A percentile compares a stretch with the other conserved stretches of the same genome.
These are phyloP conservation scores for Dicrurus megarhynchus DNA, from an alignment of 2,113 vertebrate species.

Conservation along the genomic window DNA sequence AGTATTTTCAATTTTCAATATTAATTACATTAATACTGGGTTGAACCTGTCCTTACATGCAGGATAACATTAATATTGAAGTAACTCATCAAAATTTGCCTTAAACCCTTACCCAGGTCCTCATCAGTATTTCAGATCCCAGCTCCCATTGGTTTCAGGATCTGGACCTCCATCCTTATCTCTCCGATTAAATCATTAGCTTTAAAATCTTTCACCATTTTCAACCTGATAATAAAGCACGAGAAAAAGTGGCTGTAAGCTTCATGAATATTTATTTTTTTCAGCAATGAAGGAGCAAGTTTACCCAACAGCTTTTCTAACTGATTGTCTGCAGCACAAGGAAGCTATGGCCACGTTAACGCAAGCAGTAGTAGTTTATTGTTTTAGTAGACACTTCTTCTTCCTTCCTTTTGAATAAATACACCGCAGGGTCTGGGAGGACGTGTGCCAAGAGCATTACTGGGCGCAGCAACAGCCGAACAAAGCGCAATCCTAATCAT, in stretches of 20 bases:
- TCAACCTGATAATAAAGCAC: not conserved
- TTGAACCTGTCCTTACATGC: not conserved
- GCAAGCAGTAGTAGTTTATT: conserved; percentile 50
- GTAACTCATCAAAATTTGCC: not conserved
- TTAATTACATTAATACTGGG: not conserved
- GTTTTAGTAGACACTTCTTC: conserved; percentile 65
- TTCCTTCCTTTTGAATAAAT: conserved; percentile 62
- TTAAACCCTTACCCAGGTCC: not conserved
- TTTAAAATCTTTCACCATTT: not conserved
- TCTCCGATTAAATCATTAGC: not conserved
- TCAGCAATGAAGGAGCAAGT: conserved; percentile 21
- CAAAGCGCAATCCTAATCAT: conserved; percentile 33
- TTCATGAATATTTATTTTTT: conserved; percentile 61
- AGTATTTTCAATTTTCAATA: not conserved
- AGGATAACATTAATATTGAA: not conserved
- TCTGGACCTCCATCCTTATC: not conserved
- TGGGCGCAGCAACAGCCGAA: not conserved
- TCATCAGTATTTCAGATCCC: not conserved
- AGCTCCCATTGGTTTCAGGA: not conserved
- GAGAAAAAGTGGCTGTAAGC: not conserved
- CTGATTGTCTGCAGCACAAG: conserved; percentile 21
- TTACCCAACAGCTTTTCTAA: conserved; percentile 42
- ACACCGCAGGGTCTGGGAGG: conserved; percentile 23
- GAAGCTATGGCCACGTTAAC: conserved; percentile 27
- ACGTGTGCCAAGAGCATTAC: conserved; percentile 56